Conservation (phyloP, 2,113 vertebrate species). For the Caracal caracal region DNA sequence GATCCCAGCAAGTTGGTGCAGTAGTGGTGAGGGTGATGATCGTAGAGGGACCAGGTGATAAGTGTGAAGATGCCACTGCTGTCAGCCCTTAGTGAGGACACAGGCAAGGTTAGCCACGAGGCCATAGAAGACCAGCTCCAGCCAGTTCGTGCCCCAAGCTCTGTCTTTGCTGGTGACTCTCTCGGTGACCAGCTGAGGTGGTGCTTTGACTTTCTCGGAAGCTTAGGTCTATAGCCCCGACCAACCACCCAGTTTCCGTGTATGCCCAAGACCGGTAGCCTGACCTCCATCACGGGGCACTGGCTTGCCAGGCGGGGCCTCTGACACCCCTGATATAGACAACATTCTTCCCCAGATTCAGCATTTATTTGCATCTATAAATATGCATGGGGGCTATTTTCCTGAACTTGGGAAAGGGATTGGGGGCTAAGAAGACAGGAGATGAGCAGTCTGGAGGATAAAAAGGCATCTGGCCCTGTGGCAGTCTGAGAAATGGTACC, state of each 20-base stretch:
- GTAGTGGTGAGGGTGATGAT: not conserved
- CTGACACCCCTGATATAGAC: not conserved
- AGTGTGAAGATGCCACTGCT: not conserved
- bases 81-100: not conserved
- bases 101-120: not conserved
- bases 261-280: not conserved
- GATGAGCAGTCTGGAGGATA: not conserved
- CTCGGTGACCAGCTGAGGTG: not conserved
- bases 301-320: not conserved
- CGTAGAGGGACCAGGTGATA: not conserved
- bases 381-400: not conserved
- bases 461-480: not conserved
- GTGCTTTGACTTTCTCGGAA: not conserved
- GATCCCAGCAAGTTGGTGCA: not conserved
- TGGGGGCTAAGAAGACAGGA: not conserved
- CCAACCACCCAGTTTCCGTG: not conserved
- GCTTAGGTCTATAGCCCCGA: not conserved
- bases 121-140: not conserved
- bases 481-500: not conserved
- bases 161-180: not conserved
- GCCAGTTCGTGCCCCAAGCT: not conserved
- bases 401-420: not conserved
- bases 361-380: not conserved
- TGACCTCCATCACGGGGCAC: not conserved
- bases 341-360: not conserved